phyloP scores from a whole-genome alignment of 1,140 invertebrate species.

The Drosophila auraria region DNA sequence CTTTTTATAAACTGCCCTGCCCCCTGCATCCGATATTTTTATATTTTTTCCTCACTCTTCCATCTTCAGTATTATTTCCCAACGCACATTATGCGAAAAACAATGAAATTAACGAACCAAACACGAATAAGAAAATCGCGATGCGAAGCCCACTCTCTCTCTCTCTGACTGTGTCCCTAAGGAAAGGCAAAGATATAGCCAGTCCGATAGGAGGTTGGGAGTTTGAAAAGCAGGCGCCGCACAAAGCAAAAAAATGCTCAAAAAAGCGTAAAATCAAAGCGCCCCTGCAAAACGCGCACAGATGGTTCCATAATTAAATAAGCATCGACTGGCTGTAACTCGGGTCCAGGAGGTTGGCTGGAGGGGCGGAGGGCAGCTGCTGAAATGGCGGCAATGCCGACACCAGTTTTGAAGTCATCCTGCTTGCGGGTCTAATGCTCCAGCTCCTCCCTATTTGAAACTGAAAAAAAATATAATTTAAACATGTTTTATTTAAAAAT shows the following conservation, averaged over 20 bases:
- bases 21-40: not conserved
- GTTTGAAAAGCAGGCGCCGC: conserved; percentile 12
- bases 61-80: conserved; percentile 32
- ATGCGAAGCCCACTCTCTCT: conserved; percentile 24
- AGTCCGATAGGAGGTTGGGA: conserved; percentile 6
- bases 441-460: conserved; percentile 8
- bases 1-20: not conserved
- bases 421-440: conserved; percentile 29
- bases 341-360: not conserved
- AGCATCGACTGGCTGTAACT: conserved; percentile 58
- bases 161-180: not conserved
- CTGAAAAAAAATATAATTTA: not conserved
- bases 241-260: conserved; percentile 62
- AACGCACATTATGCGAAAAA: conserved; percentile 70
- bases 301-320: conserved; percentile 82
- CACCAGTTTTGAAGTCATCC: conserved; percentile 55
- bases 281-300: conserved; percentile 73
- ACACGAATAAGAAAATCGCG: conserved; percentile 72
- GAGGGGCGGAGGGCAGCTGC: not conserved
- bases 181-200: conserved; percentile 39
- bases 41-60: not conserved
- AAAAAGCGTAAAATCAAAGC: conserved; percentile 82
- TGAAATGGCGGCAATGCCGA: conserved; percentile 63
- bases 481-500: no score
- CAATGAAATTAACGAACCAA: conserved; percentile 83